Evolutionary conservation across 2,888 invertebrate species (phyloP).

Genomic region (Andricus curvator): DNA sequence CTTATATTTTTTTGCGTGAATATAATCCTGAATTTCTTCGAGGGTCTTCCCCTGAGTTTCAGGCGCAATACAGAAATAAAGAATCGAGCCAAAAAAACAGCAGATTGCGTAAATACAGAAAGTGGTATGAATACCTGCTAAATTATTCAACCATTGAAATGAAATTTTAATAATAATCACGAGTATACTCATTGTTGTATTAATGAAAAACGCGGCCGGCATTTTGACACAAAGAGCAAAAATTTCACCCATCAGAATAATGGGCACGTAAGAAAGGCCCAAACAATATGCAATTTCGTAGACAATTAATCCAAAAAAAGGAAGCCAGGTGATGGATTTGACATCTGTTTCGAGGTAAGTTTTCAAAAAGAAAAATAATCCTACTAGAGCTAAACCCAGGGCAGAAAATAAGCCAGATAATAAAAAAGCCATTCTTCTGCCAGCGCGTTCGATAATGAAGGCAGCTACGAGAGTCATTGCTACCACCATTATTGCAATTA

Average conservation of each 20-base stretch:
- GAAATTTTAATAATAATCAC: background rate
- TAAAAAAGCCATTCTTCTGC: slow-evolving; percentile 9
- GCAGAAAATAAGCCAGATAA: background rate
- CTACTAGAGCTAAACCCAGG: background rate
- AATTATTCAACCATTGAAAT: background rate
- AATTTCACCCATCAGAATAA: slow-evolving; percentile 1
- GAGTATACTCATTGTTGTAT: background rate
- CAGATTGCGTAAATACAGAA: background rate
- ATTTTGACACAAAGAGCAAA: background rate
- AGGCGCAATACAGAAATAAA: background rate
- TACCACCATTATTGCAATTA: background rate
- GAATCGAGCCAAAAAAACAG: background rate
- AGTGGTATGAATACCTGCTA: background rate
- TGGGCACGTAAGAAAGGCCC: background rate
- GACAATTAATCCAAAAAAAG: background rate
- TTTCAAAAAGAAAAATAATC: slow-evolving; percentile 16
- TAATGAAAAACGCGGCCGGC: background rate
- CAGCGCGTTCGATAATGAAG: background rate
- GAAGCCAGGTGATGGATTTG: background rate
- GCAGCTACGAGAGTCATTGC: background rate
- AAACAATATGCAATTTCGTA: background rate
- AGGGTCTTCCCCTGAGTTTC: slow-evolving; percentile 1
- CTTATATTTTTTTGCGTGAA: too few species aligned
- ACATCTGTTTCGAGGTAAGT: background rate
- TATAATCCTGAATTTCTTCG: background rate